Percentiles rank a stretch among this genome's conserved stretches.
These are phyloP conservation scores for Ostrea edulis DNA, from an alignment of 1,140 invertebrate species.

Conservation along the genomic window DNA sequence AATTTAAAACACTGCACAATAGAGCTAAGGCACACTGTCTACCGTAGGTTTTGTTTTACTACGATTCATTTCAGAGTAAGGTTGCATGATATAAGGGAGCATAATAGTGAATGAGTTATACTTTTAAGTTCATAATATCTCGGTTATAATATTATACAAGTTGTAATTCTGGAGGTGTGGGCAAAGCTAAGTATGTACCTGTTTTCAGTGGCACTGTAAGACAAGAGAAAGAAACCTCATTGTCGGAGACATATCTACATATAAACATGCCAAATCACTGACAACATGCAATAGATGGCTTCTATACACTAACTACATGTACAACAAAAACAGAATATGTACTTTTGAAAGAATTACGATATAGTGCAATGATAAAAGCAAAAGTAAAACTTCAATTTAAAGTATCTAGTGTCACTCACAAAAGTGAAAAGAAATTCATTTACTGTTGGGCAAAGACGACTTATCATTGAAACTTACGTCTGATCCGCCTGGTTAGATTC, in stretches of 20 bases:
- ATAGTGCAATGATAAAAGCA: not conserved
- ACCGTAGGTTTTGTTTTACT: not conserved
- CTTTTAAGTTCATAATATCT: not conserved
- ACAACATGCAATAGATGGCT: not conserved
- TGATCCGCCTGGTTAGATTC: slow-evolving; percentile 42
- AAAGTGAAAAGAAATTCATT: not conserved
- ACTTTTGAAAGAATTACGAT: not conserved
- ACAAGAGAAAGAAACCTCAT: not conserved
- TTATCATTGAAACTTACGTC: slow-evolving; percentile 32
- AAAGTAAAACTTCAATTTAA: not conserved
- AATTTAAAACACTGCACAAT: too few species aligned
- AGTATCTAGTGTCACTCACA: not conserved
- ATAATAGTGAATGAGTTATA: not conserved
- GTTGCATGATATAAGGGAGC: not conserved
- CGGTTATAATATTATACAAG: not conserved
- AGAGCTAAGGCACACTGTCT: not conserved
- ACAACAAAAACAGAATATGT: not conserved
- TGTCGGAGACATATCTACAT: not conserved
- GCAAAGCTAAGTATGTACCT: not conserved
- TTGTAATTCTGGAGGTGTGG: not conserved
- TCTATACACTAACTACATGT: not conserved
- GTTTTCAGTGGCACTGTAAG: slow-evolving; percentile 19
- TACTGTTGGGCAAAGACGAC: not conserved
- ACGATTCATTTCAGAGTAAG: not conserved
- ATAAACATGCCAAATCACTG: too few species aligned